Evolutionary conservation across 2,797 vertebrate genomes (phyloP).

Genomic region (Sebastes alutus): DNA sequence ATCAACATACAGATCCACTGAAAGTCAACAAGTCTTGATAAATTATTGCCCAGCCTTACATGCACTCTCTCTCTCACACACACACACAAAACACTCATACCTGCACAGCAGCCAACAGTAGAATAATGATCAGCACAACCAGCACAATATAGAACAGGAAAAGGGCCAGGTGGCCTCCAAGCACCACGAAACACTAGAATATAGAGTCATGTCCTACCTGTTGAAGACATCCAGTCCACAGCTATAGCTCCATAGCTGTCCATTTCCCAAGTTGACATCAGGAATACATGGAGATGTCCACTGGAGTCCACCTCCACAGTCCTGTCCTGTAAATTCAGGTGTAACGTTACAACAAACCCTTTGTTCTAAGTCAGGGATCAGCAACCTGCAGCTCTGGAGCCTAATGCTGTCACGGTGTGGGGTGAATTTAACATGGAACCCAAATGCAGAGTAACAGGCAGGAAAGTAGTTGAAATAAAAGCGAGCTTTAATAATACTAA

Average conservation of each 20-base stretch:
- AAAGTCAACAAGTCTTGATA: too few relatives aligned
- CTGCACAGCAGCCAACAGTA: not conserved
- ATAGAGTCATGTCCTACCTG: not conserved
- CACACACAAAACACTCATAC: not conserved
- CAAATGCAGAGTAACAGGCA: too few relatives aligned
- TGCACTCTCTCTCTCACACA: not conserved
- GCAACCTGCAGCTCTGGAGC: too few relatives aligned
- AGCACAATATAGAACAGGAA: not conserved
- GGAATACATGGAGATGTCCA: too few relatives aligned
- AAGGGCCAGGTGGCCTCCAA: not conserved
- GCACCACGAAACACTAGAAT: too few relatives aligned
- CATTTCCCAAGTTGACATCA: not conserved
- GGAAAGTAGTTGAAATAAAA: too few relatives aligned
- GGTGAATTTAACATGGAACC: too few relatives aligned
- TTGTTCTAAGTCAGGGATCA: too few relatives aligned
- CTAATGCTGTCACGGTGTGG: too few relatives aligned
- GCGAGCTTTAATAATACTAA: too few relatives aligned
- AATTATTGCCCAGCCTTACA: not conserved
- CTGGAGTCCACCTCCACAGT: not conserved
- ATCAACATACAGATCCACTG: not conserved
- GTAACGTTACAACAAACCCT: not conserved
- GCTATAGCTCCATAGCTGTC: too few relatives aligned
- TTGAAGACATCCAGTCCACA: not conserved
- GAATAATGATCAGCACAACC: not conserved
- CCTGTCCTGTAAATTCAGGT: not conserved